A percentile compares a stretch with the other conserved stretches of the same genome.
These are phyloP conservation scores for Arrhamphus sclerolepis DNA, from an alignment of 2,797 vertebrate genomes.

Conservation along the genomic window DNA sequence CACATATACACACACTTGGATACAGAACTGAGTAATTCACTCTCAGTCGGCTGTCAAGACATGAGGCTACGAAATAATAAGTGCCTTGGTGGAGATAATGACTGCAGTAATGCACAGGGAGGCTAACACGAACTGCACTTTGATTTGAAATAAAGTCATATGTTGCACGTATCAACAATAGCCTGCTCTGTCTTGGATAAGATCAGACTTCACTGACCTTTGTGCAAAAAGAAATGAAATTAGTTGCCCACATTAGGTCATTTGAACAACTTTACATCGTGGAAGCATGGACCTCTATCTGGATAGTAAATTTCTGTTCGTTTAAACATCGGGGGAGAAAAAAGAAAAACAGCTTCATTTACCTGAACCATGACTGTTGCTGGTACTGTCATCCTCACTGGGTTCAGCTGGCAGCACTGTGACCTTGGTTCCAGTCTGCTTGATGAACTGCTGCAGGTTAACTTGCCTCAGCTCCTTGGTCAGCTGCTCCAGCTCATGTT, in stretches of 20 bases:
- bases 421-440: constrained; percentile 97
- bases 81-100: constrained; percentile 14
- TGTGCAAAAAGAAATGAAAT: too few species aligned
- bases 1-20: background rate
- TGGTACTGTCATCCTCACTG: constrained; percentile 82
- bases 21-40: constrained; percentile 49
- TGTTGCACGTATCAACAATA: constrained; percentile 2
- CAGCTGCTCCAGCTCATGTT: constrained; percentile 94
- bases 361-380: constrained; percentile 79
- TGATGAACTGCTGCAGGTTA: constrained; percentile 98
- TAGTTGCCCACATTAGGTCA: too few species aligned
- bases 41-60: constrained; percentile 41
- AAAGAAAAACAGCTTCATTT: constrained; percentile 7
- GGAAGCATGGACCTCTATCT: too few species aligned
- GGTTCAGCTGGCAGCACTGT: constrained; percentile 94
- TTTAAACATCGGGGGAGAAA: background rate
- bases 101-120: constrained; percentile 10
- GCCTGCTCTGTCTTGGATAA: background rate
- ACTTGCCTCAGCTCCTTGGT: constrained; percentile 98
- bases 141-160: background rate
- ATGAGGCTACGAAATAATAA: constrained; percentile 35
- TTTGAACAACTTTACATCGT: too few species aligned
- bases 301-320: background rate
- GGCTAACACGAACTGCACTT: constrained; percentile 10
- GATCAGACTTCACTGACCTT: background rate